phyloP scores from a whole-genome alignment of 2,113 vertebrate species.

The Glaucidium brasilianum region DNA sequence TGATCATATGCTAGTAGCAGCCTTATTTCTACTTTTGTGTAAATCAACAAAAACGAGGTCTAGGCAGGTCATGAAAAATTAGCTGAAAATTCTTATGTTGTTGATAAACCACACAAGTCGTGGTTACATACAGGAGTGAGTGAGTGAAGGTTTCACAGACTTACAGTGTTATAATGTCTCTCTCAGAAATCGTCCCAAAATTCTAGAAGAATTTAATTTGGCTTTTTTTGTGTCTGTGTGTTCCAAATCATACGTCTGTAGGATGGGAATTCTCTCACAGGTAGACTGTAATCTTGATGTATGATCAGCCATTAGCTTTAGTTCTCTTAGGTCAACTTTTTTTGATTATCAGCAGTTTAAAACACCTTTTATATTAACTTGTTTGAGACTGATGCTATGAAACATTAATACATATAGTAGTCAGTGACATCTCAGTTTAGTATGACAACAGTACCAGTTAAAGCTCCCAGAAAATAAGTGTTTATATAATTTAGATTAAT shows the following conservation, averaged over 20 bases:
- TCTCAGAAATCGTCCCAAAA: not conserved
- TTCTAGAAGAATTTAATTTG: not conserved
- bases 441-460: not conserved
- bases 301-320: not conserved
- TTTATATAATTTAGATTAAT: not conserved
- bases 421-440: not conserved
- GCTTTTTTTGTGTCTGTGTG: not conserved
- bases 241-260: not conserved
- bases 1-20: not conserved
- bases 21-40: not conserved
- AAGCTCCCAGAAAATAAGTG: not conserved
- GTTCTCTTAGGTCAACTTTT: not conserved
- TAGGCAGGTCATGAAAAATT: not conserved
- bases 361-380: not conserved
- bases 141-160: not conserved
- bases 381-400: not conserved
- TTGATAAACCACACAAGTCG: fast-evolving
- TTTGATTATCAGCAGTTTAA: not conserved
- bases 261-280: not conserved
- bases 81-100: not conserved
- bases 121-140: not conserved
- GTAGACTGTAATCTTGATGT: not conserved
- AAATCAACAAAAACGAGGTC: not conserved
- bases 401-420: not conserved
- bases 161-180: not conserved